Conservation (phyloP, 2,797 vertebrate species). For the Prunella strophiata region DNA sequence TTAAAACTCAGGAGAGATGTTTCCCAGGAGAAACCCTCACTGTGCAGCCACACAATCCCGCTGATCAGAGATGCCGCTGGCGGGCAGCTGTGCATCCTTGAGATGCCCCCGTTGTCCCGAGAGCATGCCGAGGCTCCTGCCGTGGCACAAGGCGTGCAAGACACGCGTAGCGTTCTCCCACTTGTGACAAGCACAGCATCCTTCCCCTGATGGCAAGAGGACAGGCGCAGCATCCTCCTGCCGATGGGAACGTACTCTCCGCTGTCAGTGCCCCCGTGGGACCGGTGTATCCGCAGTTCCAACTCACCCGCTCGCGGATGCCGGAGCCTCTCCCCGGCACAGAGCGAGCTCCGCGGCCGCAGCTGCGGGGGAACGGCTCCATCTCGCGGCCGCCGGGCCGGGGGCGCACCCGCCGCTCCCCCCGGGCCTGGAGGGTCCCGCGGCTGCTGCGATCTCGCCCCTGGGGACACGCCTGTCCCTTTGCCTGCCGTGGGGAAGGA, state of each 20-base stretch:
- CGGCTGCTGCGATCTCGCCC: background rate
- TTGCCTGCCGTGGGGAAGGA: background rate
- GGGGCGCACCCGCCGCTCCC: too few relatives aligned
- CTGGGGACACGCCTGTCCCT: background rate
- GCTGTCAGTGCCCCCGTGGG: background rate
- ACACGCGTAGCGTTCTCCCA: background rate
- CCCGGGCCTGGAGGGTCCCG: background rate
- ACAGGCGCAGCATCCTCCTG: background rate
- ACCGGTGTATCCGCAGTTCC: accelerated
- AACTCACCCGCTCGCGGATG: background rate
- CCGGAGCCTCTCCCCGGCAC: background rate
- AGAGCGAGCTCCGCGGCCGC: background rate
- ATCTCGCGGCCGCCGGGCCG: conserved; percentile 19
- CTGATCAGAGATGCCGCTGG: background rate
- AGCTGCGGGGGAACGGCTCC: background rate
- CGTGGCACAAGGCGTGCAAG: accelerated
- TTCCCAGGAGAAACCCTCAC: background rate
- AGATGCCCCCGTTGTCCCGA: background rate
- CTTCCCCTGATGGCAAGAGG: background rate
- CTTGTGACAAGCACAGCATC: background rate
- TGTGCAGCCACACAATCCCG: background rate
- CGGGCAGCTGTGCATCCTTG: accelerated
- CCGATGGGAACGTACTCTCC: background rate
- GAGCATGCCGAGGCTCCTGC: background rate
- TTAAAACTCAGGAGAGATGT: background rate